Base-by-base conservation (phyloP, 2,113 vertebrate species). In the Marmota flaviventris region DNA sequence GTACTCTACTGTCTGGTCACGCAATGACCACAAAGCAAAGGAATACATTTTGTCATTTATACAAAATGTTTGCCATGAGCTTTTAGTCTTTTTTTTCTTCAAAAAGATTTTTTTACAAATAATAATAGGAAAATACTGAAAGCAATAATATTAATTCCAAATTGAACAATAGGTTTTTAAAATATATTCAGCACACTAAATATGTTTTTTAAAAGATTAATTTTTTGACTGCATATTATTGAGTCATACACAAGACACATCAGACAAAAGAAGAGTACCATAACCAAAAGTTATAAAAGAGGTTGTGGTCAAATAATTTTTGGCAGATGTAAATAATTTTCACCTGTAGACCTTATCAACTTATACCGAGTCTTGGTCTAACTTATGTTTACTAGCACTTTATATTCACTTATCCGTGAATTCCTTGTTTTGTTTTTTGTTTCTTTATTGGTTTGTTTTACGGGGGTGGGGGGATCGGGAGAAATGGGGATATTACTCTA, bases 1-100 rank as follows among this genome's bases (percentile, higher is more conserved):
- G 98, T 93, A 98, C 98, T 98, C 98, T 98, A 99, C 99, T 99
- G 99, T 99, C 99, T 99, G 99, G 99, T 99, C 99, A 99, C 99
- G 99, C 99, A 99, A 99, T 98, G 98, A 98, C 83, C 98, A 99
- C 99, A 99, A 99, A 99, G 98, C 98, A 98, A 45, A 98, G 97
- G 99, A 99, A 99, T 99, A 99, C 98, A 99, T 99, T 99, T 99
- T 99, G 98, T 98, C 99, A 99, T 99, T 99, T 99, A 99, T 98
- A 99, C 99, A 99, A 99, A 99, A 99, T 99, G 99, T 99, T 99
- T 99, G 98, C 99, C 93, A 61, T 99, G 98, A 99, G 99, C 99
- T 99, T 99, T 99, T 97, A 98, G 97, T 98, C 96, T 94, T 98
- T 97, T 51, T 97, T 97, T 98, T 96, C 8, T 78, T 76, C 27